phyloP scores from a whole-genome alignment of 2,888 invertebrate genomes.

The Andrena camellia region DNA sequence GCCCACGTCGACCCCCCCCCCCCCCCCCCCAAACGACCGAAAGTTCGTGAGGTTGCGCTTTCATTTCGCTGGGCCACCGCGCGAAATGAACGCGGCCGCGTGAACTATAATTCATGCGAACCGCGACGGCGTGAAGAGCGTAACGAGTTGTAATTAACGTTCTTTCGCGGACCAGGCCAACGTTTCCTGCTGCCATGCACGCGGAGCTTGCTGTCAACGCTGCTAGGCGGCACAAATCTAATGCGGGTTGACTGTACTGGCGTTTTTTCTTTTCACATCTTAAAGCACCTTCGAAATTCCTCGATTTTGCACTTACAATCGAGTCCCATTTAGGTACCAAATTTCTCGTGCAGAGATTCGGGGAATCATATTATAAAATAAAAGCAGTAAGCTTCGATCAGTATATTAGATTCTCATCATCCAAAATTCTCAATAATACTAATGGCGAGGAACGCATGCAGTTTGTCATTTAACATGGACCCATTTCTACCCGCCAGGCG shows the following conservation, averaged over 20 bases:
- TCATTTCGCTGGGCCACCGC: slow-evolving; percentile 18
- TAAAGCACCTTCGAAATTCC: no score
- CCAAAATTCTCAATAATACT: no score
- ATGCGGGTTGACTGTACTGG: not conserved
- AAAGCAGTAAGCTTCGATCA: no score
- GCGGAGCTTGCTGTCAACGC: slow-evolving; percentile 8
- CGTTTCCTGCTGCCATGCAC: slow-evolving; percentile 37
- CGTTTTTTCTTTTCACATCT: no score
- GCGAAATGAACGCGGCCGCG: slow-evolving; percentile 50
- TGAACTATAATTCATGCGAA: slow-evolving; percentile 56
- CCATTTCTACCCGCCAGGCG: no score
- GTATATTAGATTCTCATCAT: no score
- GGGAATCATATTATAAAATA: no score
- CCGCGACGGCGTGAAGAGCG: slow-evolving; percentile 50
- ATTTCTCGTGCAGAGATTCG: no score
- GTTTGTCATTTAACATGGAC: no score
- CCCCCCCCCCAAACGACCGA: slow-evolving; percentile 25
- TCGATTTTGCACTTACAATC: no score
- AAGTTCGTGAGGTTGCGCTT: slow-evolving; percentile 16
- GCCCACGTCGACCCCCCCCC: slow-evolving; percentile 15
- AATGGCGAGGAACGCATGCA: no score
- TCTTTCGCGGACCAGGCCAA: slow-evolving; percentile 46
- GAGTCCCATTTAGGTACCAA: no score
- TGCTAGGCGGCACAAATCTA: not conserved
- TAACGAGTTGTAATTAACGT: slow-evolving; percentile 66